A percentile compares a stretch with the other conserved stretches of the same genome.
phyloP scores from a whole-genome alignment of 2,113 vertebrate genomes.

The Dipodomys merriami region DNA sequence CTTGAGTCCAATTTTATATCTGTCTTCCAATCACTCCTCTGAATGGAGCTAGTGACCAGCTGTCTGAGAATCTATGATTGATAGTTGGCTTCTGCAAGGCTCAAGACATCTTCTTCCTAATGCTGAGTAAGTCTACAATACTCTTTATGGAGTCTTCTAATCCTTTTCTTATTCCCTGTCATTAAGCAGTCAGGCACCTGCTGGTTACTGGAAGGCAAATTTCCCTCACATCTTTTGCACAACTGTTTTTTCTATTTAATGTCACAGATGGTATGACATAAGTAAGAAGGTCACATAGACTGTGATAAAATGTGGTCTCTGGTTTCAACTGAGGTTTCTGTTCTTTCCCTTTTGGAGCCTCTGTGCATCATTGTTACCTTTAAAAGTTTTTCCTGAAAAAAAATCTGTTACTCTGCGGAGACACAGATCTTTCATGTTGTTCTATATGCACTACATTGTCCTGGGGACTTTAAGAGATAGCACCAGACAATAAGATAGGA shows the following conservation, averaged over 20 bases:
- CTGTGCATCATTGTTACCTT: neutral
- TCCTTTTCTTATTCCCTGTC: neutral
- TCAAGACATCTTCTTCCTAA: neutral
- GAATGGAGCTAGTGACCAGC: neutral
- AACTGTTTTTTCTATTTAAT: slow-evolving; percentile 7
- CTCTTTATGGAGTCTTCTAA: slow-evolving; percentile 20
- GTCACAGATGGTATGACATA: neutral
- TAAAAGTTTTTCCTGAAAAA: neutral
- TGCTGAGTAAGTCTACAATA: neutral
- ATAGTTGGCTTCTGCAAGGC: neutral
- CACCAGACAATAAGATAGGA: neutral
- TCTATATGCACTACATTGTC: neutral
- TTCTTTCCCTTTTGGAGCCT: neutral
- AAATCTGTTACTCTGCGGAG: neutral
- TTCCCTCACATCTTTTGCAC: slow-evolving; percentile 26
- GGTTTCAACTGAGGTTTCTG: slow-evolving; percentile 1
- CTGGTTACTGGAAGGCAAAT: neutral
- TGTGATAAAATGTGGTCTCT: slow-evolving; percentile 23
- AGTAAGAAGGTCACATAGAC: neutral
- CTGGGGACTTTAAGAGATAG: neutral
- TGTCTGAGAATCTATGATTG: slow-evolving; percentile 13
- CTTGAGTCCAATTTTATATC: slow-evolving; percentile 30
- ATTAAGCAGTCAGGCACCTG: neutral
- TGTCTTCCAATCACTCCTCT: neutral
- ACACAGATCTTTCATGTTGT: neutral